Percentiles rank a stretch among this genome's conserved stretches.
Evolutionary conservation across 1,140 invertebrate species (phyloP).

Genomic region (Rhizoglyphus robini): DNA sequence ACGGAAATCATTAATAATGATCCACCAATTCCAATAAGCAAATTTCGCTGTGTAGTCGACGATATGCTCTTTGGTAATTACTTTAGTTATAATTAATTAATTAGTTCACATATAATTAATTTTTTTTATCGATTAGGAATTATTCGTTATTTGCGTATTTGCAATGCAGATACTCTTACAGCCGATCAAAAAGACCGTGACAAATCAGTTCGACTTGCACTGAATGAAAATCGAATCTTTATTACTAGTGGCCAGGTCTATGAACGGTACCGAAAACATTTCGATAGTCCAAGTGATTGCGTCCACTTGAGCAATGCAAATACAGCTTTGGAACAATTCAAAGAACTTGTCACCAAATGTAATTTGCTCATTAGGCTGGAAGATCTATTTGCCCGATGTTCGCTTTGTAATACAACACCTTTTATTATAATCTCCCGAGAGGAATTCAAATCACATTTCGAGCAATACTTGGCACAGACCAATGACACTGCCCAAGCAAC

Average conservation of each 20-base stretch:
- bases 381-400: conserved; percentile 5
- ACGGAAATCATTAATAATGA: background rate
- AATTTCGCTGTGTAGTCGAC: conserved; percentile 3
- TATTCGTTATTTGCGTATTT: conserved; percentile 2
- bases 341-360: background rate
- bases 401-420: background rate
- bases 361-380: background rate
- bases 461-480: background rate
- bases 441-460: background rate
- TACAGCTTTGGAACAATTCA: conserved; percentile 1
- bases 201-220: background rate
- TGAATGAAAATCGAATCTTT: background rate
- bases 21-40: background rate
- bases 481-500: background rate
- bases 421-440: background rate
- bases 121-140: background rate
- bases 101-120: background rate
- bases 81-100: background rate
- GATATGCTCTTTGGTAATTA: conserved; percentile 5
- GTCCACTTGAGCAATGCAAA: background rate
- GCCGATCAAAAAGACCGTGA: background rate
- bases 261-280: background rate
- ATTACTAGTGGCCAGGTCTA: background rate
- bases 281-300: background rate
- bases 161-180: background rate